These are phyloP conservation scores for Sorex maritimensis DNA, from an alignment of 2,797 vertebrate genomes.

Conservation along the genomic window DNA sequence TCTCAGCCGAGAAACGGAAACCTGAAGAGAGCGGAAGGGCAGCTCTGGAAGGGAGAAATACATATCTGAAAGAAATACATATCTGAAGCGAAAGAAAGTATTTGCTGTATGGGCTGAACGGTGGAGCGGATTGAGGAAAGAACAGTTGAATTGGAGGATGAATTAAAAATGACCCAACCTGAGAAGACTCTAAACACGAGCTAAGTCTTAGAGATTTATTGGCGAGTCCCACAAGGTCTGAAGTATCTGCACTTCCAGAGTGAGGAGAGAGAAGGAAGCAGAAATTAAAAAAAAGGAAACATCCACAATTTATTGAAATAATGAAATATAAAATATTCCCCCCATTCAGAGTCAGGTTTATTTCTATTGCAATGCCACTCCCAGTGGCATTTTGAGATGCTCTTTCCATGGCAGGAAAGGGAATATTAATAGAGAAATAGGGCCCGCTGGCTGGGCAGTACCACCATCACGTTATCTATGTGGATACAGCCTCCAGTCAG, in stretches of 20 bases:
- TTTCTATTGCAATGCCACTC: not conserved
- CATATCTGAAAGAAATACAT: no score
- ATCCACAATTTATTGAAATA: no score
- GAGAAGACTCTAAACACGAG: not conserved
- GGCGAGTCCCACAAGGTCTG: not conserved
- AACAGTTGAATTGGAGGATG: not conserved
- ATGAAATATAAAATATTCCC: no score
- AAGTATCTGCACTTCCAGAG: not conserved
- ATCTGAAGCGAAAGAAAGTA: not conserved
- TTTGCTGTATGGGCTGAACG: not conserved
- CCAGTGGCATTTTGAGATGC: not conserved
- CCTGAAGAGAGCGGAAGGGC: not conserved
- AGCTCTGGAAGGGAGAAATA: not conserved
- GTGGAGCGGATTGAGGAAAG: not conserved
- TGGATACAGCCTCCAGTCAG: not conserved
- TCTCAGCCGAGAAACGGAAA: not conserved
- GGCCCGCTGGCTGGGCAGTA: not conserved
- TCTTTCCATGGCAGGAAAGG: not conserved
- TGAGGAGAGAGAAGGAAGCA: not conserved
- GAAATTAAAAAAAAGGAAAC: no score
- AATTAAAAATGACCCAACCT: not conserved
- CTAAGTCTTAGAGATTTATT: no score
- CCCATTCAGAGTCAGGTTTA: not conserved
- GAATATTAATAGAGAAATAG: not conserved
- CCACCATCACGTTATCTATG: not conserved